Evolutionary conservation across 2,797 vertebrate species (phyloP).

Genomic region (Taeniopygia guttata): DNA sequence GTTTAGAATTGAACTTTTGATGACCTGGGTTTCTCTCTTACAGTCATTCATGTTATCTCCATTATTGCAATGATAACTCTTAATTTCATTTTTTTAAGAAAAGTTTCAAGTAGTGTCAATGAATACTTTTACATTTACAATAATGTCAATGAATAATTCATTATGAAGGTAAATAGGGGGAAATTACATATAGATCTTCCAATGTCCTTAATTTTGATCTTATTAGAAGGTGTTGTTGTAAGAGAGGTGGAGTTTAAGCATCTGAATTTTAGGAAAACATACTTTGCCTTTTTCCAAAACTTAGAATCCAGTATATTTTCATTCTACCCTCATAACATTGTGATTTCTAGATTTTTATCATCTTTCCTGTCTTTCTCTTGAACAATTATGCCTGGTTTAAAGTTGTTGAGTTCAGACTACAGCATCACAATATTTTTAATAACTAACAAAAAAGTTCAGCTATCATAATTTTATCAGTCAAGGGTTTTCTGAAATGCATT

Average conservation of each 20-base stretch:
- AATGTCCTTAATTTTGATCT: not conserved
- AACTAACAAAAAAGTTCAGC: not conserved
- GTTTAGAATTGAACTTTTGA: not conserved
- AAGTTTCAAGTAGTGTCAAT: not conserved
- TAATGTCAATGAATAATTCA: not conserved
- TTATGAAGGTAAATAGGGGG: not conserved
- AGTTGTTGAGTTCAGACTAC: not conserved
- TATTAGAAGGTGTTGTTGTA: not conserved
- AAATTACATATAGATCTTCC: not conserved
- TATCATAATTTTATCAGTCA: not conserved
- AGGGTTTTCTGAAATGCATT: not conserved
- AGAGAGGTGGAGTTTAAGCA: not conserved
- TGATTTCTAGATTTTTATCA: not conserved
- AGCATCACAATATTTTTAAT: not conserved
- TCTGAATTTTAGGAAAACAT: not conserved
- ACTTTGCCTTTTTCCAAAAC: not conserved
- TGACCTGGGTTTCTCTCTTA: not conserved
- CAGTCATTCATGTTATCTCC: not conserved
- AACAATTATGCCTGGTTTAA: not conserved
- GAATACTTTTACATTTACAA: not conserved
- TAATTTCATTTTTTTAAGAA: not conserved
- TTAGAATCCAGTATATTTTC: not conserved
- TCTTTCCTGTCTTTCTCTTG: not conserved
- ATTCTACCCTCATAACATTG: not conserved
- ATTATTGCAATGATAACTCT: not conserved